Base-by-base conservation (phyloP, 2,113 vertebrate species). In the Hiodon tergisus region DNA sequence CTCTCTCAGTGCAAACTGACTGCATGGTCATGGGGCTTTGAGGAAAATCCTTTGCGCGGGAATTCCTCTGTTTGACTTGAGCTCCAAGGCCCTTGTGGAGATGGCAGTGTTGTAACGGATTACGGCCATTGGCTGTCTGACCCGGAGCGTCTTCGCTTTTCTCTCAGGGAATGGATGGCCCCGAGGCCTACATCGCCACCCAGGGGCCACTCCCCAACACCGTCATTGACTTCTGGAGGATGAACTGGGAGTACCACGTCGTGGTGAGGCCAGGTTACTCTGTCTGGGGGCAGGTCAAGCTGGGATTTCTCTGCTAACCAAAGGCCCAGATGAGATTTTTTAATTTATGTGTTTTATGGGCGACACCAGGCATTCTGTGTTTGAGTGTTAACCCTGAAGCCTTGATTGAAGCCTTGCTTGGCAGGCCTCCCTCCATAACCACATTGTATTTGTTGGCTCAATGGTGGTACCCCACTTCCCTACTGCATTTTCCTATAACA, bases 191-290 rank as follows among this genome's bases (percentile, higher is more conserved):
- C 60, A 96, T 99, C 71, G 96, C 96, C 79, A 99, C 97, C 53
- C 97, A 99, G 87, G 97, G 97, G 71, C 97, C 97, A 0, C 87
- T 99, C 81, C 93, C 90, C 69, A 98, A 99, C 81, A 98, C 97
- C 8, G 95, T 99, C 76, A 89, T 96, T 46, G 97, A 99, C 86
- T 99, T 98, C 90, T 99, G 97, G 97, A 95, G 96, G 85, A 99
- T 99, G 97, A 97, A 94, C 88, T 99, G 97, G 97, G 95, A 98
- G 69, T 98, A 98, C 83, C 94, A 93, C 0, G 91, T 96, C 66
- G 91, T 91, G 4, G 97, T 99, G 86, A 96, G 96, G 94, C 78
- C 31, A 31, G 31, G 9, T 14, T 59, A 50, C 17, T 3, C 55
- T 65, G 2, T 10, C 46, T 4, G 48, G 9, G 7, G 7, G 48